Base-by-base conservation (phyloP, 2,113 vertebrate genomes). In the Xenopus laevis region DNA sequence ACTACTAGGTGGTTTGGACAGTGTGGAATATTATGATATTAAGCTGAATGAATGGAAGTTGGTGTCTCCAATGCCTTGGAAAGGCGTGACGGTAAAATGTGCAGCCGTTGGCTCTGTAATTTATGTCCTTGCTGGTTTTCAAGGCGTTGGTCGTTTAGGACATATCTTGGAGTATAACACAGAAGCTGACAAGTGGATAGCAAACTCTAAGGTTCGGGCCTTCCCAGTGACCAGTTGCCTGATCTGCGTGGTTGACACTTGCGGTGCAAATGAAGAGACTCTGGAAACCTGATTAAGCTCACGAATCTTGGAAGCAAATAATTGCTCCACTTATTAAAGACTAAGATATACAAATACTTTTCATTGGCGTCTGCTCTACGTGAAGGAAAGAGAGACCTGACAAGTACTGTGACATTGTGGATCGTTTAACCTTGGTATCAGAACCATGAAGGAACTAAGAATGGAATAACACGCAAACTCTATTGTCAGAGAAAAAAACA, bases 181-280 rank as follows among this genome's bases (percentile, higher is more conserved):
- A 0, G 95, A 99, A 80, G 92, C 91, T 45, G 96, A 99, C 86
- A 96, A 96, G 82, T 97, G 97, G 95, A 84, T 94, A 46, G 93
- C 93, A 58, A 96, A 94, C 83, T 95, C 88, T 77, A 97, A 98
- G 88, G 94, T 97, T 72, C 91, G 95, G n/a, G 95, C 97, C 52
- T 98, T 98, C 73, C 95, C 96, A 3, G 94, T 98, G 80, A 98
- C 96, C 16, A 98, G 94, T 83, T 97, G 95, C 82, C 91, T 98
- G 75, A 98, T 98, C 83, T 98, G 96, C 80, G 95, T 98, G 74
- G 95, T 98, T 64, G 97, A 98, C 86, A 98, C 94, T 10, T 99
- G 96, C 62, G 96, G 96, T 18, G 95, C 95, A 84, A 98, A 98
- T 62, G 96, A 99, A 86, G 95, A 98, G 71, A 93, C 90, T 23